Evolutionary conservation across 2,113 vertebrate genomes (phyloP).

Genomic region (Corythornis madagascariensis): DNA sequence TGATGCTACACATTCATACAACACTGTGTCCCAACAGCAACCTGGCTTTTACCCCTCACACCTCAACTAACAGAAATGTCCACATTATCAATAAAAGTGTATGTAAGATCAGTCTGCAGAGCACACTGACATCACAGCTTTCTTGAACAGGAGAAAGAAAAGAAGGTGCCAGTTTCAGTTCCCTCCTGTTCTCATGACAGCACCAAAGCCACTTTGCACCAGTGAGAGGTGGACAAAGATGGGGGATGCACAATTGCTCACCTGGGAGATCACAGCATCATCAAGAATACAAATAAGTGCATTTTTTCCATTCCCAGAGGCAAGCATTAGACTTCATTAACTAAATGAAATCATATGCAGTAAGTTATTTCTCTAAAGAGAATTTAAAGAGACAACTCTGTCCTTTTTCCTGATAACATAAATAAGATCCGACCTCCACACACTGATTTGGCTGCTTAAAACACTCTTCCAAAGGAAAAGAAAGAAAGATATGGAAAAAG

Average conservation of each 20-base stretch:
- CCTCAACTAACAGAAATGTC: background rate
- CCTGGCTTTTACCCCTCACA: background rate
- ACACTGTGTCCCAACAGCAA: background rate
- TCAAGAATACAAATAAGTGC: slow-evolving; percentile 14
- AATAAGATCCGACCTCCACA: background rate
- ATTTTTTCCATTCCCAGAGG: slow-evolving; percentile 43
- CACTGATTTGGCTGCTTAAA: background rate
- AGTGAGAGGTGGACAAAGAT: background rate
- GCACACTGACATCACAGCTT: background rate
- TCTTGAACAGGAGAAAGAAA: slow-evolving; percentile 1
- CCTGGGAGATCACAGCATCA: background rate
- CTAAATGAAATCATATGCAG: background rate
- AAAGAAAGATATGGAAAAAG: background rate
- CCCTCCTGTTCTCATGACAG: slow-evolving; percentile 11
- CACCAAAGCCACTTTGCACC: background rate
- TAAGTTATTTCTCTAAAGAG: background rate
- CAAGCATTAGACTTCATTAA: slow-evolving; percentile 46
- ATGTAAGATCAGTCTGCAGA: background rate
- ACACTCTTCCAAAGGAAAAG: background rate
- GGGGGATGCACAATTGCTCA: background rate
- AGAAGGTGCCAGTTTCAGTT: background rate
- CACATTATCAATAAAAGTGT: background rate
- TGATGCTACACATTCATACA: fast-evolving
- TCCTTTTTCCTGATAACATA: background rate
- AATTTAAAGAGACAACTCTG: background rate